Evolutionary conservation across 2,888 invertebrate genomes (phyloP).

Genomic region (Tyria jacobaeae): DNA sequence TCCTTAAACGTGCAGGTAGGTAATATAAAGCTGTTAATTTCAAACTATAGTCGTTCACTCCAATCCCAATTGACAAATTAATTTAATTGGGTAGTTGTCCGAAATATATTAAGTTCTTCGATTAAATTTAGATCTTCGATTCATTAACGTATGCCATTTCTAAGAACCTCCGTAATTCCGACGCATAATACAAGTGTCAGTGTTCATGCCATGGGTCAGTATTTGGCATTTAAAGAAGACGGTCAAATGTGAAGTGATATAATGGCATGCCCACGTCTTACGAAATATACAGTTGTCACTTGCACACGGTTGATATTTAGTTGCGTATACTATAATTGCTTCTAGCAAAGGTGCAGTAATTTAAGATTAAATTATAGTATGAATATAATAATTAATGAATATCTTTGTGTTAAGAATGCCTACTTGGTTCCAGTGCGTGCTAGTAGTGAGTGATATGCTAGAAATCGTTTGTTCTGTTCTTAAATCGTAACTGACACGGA

Average conservation of each 20-base stretch:
- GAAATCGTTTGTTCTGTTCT: no score
- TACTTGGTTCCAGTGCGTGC: no score
- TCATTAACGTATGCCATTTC: neutral
- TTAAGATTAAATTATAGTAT: slow-evolving; percentile 63
- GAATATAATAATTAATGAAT: slow-evolving; percentile 52
- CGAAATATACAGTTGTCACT: slow-evolving; percentile 73
- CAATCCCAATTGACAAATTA: neutral
- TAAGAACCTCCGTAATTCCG: slow-evolving; percentile 19
- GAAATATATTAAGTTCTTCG: slow-evolving; percentile 1
- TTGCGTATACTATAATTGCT: slow-evolving; percentile 68
- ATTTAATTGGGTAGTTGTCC: neutral
- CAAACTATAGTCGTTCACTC: neutral
- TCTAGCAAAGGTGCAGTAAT: slow-evolving; percentile 70
- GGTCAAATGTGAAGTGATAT: slow-evolving; percentile 66
- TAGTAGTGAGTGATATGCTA: neutral
- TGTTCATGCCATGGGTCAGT: slow-evolving; percentile 76
- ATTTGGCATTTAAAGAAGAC: slow-evolving; percentile 78
- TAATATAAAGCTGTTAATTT: neutral
- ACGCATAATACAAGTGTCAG: slow-evolving; percentile 63
- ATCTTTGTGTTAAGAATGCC: slow-evolving; percentile 27
- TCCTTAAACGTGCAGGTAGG: no score
- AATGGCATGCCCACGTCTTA: slow-evolving; percentile 60
- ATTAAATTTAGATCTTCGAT: slow-evolving; percentile 5
- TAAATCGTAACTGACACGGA: no score
- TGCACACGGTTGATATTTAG: slow-evolving; percentile 65